Base-by-base conservation (phyloP, 2,888 invertebrate species). In the Dicranocentrus wangi region DNA sequence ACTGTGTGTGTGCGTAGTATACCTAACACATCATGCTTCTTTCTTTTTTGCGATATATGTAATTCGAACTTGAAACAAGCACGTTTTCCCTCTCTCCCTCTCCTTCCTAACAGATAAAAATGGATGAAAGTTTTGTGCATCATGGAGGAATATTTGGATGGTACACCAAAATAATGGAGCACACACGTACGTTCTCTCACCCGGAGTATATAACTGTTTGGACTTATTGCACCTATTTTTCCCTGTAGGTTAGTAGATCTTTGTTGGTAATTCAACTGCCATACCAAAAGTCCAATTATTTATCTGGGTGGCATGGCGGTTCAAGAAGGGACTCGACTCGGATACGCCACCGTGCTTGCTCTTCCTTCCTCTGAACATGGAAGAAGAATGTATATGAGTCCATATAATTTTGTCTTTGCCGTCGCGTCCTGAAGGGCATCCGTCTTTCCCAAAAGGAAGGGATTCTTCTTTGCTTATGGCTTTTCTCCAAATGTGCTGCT, bases 161-260 rank as follows among this genome's bases (percentile, higher is more conserved):
- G 3, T 61, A 8, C 32, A 21, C 19, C n/a, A 23, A 47, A 23
- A 43, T 5, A n/a, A 66, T 15, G 27, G 17, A 43, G 43, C 25
- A 66, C 17, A 51, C 23, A 51, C 28, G 28, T 68, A 68, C 27
- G 15, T 47, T 8, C 47, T 2, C 13, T 17, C 58, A 58, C 13
- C 8, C 17, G n/a, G n/a, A n/a, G 10, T 32, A 32, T 32, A 32
- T 32, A 7, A 32, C 32, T 32, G 43, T 60, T 69, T 55, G 51
- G n/a, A 58, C 43, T 60, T 63, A 73, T 76, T 76, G 58, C 55
- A 66, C 65, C 75, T 66, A 76, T 76, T 76, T 76, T 69, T 77
- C 77, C 77, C 77, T 77, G 77, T 77, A 69, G 77, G 77, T 77
- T 77, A 77, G 47, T 60, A 69, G 77, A 77, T 68, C 68, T 69